Evolutionary conservation across 2,113 vertebrate genomes (phyloP).

Genomic region (Chaenocephalus aceratus): DNA sequence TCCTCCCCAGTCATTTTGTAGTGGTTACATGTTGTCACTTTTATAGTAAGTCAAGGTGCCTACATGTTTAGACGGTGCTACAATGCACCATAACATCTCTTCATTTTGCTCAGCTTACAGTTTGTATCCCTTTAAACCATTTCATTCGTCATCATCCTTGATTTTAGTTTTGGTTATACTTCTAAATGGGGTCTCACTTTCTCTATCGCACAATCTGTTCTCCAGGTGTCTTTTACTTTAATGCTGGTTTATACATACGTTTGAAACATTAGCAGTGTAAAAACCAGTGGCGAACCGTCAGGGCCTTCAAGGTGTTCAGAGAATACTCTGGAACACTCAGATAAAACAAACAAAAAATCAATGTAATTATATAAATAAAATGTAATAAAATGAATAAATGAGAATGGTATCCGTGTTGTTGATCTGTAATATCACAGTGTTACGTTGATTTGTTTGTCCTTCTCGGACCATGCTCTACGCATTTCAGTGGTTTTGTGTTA

Average conservation of each 20-base stretch:
- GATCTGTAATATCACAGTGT: too few relatives aligned
- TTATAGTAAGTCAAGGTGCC: neutral
- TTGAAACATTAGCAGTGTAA: too few relatives aligned
- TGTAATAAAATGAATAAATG: too few relatives aligned
- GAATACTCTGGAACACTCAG: too few relatives aligned
- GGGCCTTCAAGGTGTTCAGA: too few relatives aligned
- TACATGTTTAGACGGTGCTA: neutral
- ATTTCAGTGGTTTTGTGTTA: too few relatives aligned
- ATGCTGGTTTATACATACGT: neutral
- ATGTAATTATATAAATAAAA: too few relatives aligned
- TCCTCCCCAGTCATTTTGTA: neutral
- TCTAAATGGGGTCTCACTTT: too few relatives aligned
- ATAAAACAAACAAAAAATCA: too few relatives aligned
- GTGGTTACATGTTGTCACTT: neutral
- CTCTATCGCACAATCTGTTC: neutral
- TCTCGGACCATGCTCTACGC: too few relatives aligned
- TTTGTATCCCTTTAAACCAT: neutral
- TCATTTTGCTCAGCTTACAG: neutral
- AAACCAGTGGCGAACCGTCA: neutral
- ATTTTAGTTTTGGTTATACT: neutral
- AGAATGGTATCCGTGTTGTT: too few relatives aligned
- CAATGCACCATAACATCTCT: neutral
- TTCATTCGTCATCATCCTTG: slow-evolving; percentile 7
- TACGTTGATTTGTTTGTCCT: too few relatives aligned
- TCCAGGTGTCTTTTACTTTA: slow-evolving; percentile 9